Evolutionary conservation across 2,797 vertebrate genomes (phyloP), one percentile per base, ranked within the genome.

Genomic region (Muraenolepis orangiensis): DNA sequence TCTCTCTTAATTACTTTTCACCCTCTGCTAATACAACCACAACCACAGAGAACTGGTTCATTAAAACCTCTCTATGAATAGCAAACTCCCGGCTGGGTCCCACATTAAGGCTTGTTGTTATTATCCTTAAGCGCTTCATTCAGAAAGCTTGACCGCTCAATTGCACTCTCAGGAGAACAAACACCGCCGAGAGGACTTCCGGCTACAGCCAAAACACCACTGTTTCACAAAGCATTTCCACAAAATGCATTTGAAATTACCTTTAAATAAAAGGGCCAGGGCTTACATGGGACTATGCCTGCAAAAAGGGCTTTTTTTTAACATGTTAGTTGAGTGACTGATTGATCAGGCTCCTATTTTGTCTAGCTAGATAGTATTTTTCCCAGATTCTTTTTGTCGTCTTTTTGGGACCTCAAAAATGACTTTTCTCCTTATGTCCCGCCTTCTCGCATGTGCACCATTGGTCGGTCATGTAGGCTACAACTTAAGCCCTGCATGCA

Each of bases 101-200:
- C 29, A 20, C 70, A 18, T 57, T 57, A 57, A 23, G n/a, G 51
- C 51, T 57, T 57, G 51, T 34, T 74, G 38, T 68, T 20, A 68
- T 64, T 70, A 66, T 46, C 70, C 76, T 40, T 67, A 69, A 26
- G 26, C 51, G 40, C 70, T 69, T 46, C 26, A 66, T 36, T 64
- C 72, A 70, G 46, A 64, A 72, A 66, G 38, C 74, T 42, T 32
- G 57, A 69, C 72, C 71, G 74, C 78, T 80, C 74, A 77, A 70
- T 77, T 72, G 68, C 71, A 70, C 74, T 61, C 66, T 79, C 73
- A 70, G 32, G 34, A 68, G 30, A 66, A 57, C 51, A 20, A 57
- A 57, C 20, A 57, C n/a, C n/a, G 51, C 20, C 4, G 23, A 51
- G 46, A 20, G 51, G 51, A 57, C 51, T 57, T 57, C 51, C 51